These are phyloP conservation scores for Crotalus tigris DNA, from an alignment of 2,113 vertebrate genomes.

Conservation along the genomic window DNA sequence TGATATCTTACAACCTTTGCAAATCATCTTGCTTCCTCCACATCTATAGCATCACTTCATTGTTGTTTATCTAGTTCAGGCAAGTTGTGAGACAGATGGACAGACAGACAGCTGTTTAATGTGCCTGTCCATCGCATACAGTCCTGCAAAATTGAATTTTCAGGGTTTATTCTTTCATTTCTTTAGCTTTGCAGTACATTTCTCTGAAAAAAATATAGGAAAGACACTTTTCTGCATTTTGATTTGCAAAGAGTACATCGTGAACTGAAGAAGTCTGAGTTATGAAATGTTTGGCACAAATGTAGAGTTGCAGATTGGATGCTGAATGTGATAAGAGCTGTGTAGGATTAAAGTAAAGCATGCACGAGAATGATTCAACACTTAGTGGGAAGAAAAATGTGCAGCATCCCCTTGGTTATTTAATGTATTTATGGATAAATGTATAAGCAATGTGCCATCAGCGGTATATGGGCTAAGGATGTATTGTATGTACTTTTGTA, in stretches of 20 bases:
- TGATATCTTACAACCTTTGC: neutral
- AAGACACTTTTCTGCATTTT: neutral
- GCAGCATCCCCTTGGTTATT: neutral
- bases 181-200: neutral
- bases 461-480: neutral
- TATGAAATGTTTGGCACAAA: neutral
- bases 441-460: neutral
- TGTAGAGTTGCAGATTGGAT: neutral
- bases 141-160: neutral
- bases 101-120: neutral
- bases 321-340: neutral
- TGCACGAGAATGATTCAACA: neutral
- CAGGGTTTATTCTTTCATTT: neutral
- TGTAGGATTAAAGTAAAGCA: neutral
- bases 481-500: neutral
- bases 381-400: neutral
- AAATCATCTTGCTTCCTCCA: neutral
- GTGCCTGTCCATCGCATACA: neutral
- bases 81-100: neutral
- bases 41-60: neutral
- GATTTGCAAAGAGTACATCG: neutral
- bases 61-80: neutral
- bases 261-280: neutral
- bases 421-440: neutral
- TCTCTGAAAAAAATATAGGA: neutral